Conservation (phyloP, 2,797 vertebrate genomes). For the Eurystomus glaucurus region DNA sequence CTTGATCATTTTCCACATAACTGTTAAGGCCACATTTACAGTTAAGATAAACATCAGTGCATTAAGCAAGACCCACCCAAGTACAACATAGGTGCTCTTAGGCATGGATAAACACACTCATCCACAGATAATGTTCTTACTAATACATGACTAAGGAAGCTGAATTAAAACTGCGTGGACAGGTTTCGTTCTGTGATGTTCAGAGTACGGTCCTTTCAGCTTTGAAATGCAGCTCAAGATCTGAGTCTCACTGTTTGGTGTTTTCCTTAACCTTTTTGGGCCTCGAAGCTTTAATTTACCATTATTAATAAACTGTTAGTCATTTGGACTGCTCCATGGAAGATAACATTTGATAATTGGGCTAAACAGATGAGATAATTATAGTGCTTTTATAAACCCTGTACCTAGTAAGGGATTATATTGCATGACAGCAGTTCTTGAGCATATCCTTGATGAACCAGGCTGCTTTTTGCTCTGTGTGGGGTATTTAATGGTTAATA, state of each 20-base stretch:
- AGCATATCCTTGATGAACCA: not conserved
- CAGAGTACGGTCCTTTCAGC: not conserved
- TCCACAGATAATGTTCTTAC: not conserved
- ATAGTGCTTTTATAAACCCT: not conserved
- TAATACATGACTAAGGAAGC: not conserved
- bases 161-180: not conserved
- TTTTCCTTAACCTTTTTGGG: not conserved
- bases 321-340: not conserved
- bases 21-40: not conserved
- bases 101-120: too few relatives aligned
- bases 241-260: not conserved
- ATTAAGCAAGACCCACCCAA: not conserved
- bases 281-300: not conserved
- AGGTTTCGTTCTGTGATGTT: not conserved
- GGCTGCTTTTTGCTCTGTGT: not conserved
- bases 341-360: not conserved
- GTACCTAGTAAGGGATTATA: not conserved
- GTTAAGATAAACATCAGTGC: not conserved
- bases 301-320: not conserved
- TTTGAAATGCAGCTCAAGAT: not conserved
- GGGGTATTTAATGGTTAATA: not conserved
- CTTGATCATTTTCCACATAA: rapidly evolving
- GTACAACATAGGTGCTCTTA: not conserved
- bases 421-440: not conserved
- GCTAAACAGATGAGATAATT: not conserved